These are phyloP conservation scores for Morphnarchus princeps DNA, from an alignment of 2,113 vertebrate genomes.

Conservation along the genomic window DNA sequence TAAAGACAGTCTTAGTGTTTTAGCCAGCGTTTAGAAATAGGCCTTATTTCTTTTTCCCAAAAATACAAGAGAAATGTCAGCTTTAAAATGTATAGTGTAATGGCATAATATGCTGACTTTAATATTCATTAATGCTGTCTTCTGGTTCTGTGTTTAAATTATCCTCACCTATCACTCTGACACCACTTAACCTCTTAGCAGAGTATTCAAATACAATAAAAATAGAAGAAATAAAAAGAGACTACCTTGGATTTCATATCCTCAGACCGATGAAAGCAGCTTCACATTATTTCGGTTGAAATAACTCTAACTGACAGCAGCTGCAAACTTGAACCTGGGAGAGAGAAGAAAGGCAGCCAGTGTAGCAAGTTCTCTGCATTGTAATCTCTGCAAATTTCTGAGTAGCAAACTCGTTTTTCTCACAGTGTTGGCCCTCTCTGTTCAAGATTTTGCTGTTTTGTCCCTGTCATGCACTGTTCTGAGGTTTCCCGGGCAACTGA, in stretches of 20 bases:
- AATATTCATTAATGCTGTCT: neutral
- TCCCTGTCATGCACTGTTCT: neutral
- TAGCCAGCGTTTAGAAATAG: neutral
- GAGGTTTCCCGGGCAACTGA: conserved; percentile 52
- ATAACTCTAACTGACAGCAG: neutral
- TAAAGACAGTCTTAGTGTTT: neutral
- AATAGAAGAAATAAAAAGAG: neutral
- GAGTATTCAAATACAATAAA: neutral
- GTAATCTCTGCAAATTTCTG: neutral
- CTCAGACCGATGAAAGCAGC: neutral
- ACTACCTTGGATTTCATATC: neutral
- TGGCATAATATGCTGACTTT: neutral
- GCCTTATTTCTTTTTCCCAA: neutral
- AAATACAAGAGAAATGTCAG: neutral
- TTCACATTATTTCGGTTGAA: neutral
- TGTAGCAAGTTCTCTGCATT: neutral
- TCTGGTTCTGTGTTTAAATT: neutral
- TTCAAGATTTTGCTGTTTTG: neutral
- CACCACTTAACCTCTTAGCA: neutral
- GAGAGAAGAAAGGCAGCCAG: neutral
- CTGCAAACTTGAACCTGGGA: neutral
- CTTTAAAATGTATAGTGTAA: neutral
- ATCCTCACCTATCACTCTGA: neutral
- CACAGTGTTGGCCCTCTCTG: neutral
- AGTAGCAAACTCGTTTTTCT: neutral